Conservation (phyloP, 2,797 vertebrate genomes). For the Macrochelys suwanniensis region DNA sequence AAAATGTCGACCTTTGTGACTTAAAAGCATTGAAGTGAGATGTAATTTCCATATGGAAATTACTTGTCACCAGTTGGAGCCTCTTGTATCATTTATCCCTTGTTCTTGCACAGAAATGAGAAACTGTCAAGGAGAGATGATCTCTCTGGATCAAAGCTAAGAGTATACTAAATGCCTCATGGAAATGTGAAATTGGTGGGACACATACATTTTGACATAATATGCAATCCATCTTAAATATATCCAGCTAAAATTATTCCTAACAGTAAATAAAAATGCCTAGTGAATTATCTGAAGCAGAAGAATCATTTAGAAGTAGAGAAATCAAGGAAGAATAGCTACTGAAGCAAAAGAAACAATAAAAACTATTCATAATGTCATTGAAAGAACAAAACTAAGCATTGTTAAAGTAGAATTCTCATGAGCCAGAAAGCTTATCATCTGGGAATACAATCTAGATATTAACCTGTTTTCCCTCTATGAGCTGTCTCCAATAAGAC, state of each 20-base stretch:
- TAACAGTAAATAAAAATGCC: not conserved
- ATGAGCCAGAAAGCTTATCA: constrained; percentile 40
- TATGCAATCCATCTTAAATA: not conserved
- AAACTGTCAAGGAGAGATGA: not conserved
- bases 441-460: constrained; percentile 8
- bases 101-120: constrained; percentile 18
- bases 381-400: constrained; percentile 16
- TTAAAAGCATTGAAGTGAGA: not conserved
- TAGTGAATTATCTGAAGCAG: not conserved
- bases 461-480: constrained; percentile 17
- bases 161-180: not conserved
- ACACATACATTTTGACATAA: not conserved
- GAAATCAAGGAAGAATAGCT: not conserved
- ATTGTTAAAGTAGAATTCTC: constrained; percentile 17
- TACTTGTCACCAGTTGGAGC: not conserved
- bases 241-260: not conserved
- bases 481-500: not conserved
- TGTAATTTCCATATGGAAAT: constrained; percentile 9
- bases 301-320: not conserved
- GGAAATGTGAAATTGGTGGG: not conserved
- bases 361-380: not conserved
- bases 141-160: not conserved
- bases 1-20: not conserved
- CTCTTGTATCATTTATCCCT: constrained; percentile 32
- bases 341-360: not conserved